phyloP scores from a whole-genome alignment of 2,888 invertebrate species.

The Drosophila affinis region DNA sequence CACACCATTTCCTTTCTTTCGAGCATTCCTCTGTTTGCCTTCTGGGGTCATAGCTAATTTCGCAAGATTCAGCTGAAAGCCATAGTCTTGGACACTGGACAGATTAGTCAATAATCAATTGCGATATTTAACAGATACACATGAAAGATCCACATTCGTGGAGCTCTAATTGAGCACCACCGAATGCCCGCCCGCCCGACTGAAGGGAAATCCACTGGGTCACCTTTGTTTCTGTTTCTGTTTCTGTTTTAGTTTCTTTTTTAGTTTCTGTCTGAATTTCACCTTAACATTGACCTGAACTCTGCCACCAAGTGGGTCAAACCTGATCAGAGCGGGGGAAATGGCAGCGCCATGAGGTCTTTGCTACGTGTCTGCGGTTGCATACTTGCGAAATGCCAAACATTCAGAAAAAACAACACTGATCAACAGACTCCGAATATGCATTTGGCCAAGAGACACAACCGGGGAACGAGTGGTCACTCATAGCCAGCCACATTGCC shows the following conservation, averaged over 20 bases:
- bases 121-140: constrained; percentile 21
- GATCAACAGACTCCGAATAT: constrained; percentile 37
- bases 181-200: background rate
- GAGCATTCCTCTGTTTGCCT: background rate
- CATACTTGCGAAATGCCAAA: constrained; percentile 54
- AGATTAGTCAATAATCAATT: constrained; percentile 20
- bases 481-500: constrained; percentile 44
- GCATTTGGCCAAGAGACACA: constrained; percentile 49
- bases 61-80: constrained; percentile 10
- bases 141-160: constrained; percentile 19
- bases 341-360: constrained; percentile 26
- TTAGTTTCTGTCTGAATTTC: constrained; percentile 31
- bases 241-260: background rate
- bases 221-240: constrained; percentile 6
- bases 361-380: constrained; percentile 64
- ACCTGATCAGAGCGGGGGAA: constrained; percentile 36
- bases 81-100: background rate
- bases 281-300: constrained; percentile 72
- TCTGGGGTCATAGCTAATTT: constrained; percentile 15
- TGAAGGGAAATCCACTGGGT: background rate
- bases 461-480: constrained; percentile 32
- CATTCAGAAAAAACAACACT: constrained; percentile 26
- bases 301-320: constrained; percentile 58
- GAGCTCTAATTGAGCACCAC: background rate
- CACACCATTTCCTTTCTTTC: constrained; percentile 48